These are phyloP conservation scores for Leptestheria dahalacensis DNA, from an alignment of 1,140 invertebrate genomes.

Conservation along the genomic window DNA sequence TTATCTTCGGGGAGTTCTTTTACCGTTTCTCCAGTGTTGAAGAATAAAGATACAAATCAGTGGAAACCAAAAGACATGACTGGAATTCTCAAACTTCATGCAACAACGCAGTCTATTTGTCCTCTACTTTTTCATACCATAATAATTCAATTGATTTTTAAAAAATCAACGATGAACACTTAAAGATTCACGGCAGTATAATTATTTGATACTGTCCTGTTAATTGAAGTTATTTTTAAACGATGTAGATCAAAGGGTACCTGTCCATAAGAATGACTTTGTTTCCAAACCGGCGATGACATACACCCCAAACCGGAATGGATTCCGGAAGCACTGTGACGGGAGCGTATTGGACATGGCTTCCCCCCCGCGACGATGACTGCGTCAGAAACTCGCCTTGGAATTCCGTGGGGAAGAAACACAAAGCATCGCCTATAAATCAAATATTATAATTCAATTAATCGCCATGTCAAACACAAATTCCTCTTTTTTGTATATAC, in stretches of 20 bases:
- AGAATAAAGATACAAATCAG: too few species aligned
- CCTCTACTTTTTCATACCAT: too few species aligned
- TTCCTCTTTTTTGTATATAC: too few species aligned
- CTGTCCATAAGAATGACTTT: conserved; percentile 47
- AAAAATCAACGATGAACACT: not conserved
- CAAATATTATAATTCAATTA: too few species aligned
- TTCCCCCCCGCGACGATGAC: conserved; percentile 29
- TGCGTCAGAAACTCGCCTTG: conserved; percentile 51
- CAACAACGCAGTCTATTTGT: too few species aligned
- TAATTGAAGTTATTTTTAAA: not conserved
- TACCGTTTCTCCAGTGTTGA: too few species aligned
- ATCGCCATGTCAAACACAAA: too few species aligned
- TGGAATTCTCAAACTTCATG: too few species aligned
- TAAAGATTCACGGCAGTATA: not conserved
- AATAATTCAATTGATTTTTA: not conserved
- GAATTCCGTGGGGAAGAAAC: conserved; percentile 50
- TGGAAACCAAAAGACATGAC: too few species aligned
- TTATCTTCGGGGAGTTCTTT: too few species aligned
- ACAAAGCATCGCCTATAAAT: conserved; percentile 22
- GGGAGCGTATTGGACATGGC: conserved; percentile 37
- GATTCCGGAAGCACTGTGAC: conserved; percentile 45
- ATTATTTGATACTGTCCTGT: not conserved
- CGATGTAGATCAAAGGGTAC: too few species aligned
- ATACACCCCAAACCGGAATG: conserved; percentile 50
- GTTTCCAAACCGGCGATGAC: conserved; percentile 40